Evolutionary conservation across 2,888 invertebrate species (phyloP).

Genomic region (Agonopterix alstromeriana): DNA sequence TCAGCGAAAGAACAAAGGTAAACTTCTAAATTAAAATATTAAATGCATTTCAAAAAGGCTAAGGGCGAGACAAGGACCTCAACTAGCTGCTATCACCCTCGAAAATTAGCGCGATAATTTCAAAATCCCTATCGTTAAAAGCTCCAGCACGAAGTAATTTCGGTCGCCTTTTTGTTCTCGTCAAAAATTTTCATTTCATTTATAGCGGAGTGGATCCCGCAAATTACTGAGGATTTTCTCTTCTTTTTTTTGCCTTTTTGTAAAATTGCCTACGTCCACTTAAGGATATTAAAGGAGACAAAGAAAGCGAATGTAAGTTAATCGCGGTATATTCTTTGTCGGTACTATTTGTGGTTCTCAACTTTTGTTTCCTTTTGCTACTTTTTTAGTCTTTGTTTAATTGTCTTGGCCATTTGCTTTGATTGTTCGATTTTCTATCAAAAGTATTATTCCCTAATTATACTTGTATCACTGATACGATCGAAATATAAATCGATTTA

Average conservation of each 20-base stretch:
- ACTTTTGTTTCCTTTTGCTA: neutral
- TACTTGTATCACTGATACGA: too few species aligned
- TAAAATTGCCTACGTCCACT: slow-evolving; percentile 69
- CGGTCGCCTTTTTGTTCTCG: slow-evolving; percentile 37
- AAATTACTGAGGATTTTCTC: slow-evolving; percentile 57
- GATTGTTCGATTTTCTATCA: too few species aligned
- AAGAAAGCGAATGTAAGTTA: slow-evolving; percentile 44
- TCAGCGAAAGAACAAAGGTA: too few species aligned
- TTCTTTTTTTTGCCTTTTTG: slow-evolving; percentile 51
- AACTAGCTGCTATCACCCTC: slow-evolving; percentile 1
- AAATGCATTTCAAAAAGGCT: too few species aligned
- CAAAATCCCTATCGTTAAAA: slow-evolving; percentile 27
- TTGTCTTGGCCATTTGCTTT: neutral
- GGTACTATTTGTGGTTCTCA: neutral
- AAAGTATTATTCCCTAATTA: too few species aligned
- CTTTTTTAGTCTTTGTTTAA: neutral
- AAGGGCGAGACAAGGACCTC: neutral
- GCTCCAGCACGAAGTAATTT: slow-evolving; percentile 26
- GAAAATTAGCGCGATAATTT: slow-evolving; percentile 27
- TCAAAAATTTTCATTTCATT: slow-evolving; percentile 67
- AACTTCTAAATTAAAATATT: too few species aligned
- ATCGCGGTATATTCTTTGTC: slow-evolving; percentile 25
- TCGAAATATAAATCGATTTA: too few species aligned
- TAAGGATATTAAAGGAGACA: slow-evolving; percentile 69
- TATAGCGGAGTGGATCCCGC: slow-evolving; percentile 56